Conservation (phyloP, 2,888 invertebrate genomes). For the Thyatira batis region DNA sequence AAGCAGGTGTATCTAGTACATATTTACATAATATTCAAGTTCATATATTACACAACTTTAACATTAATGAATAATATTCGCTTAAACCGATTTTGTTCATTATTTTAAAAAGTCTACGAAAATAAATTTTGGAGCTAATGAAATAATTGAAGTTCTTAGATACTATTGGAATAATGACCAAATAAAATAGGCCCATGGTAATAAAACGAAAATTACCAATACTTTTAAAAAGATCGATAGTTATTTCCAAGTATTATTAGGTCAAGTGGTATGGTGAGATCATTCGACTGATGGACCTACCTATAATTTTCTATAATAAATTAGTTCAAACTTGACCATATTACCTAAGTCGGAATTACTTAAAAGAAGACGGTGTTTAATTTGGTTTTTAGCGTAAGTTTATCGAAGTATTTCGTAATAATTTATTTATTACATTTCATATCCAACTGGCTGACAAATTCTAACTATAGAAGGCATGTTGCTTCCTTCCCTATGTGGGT, state of each 20-base stretch:
- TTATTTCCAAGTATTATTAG: constrained; percentile 1
- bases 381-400: background rate
- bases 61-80: too few relatives aligned
- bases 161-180: background rate
- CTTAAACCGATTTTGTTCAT: too few relatives aligned
- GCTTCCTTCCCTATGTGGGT: background rate
- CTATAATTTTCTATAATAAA: constrained; percentile 64
- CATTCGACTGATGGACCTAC: constrained; percentile 34
- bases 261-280: constrained; percentile 25
- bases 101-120: background rate
- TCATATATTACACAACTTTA: too few relatives aligned
- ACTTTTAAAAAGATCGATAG: background rate
- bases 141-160: background rate
- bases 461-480: too few relatives aligned
- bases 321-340: constrained; percentile 42
- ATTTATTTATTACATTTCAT: too few relatives aligned
- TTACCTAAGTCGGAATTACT: constrained; percentile 39
- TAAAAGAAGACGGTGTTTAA: constrained; percentile 14
- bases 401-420: background rate
- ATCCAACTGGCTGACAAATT: too few relatives aligned
- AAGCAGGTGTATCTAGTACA: too few relatives aligned
- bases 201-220: background rate
- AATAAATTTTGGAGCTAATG: background rate
- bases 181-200: background rate
- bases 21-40: too few relatives aligned